phyloP scores from a whole-genome alignment of 2,113 vertebrate genomes.

The Elaphurus davidianus region DNA sequence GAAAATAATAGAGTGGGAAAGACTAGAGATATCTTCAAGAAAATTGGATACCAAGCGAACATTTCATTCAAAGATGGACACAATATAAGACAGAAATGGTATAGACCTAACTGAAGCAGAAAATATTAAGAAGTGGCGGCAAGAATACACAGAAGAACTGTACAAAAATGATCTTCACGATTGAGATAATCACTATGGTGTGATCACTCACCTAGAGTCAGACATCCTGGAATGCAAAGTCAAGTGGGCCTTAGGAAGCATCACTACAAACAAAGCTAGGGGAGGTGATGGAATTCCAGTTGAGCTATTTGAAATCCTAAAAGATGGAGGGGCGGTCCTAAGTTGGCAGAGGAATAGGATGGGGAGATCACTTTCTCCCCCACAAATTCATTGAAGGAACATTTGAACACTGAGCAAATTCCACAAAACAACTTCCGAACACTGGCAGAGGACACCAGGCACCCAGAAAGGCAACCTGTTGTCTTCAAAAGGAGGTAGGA shows the following conservation, averaged over 20 bases:
- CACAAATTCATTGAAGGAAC: neutral
- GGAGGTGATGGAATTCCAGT: neutral
- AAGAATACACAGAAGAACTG: neutral
- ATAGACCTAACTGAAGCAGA: neutral
- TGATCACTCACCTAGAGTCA: neutral
- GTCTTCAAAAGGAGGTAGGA: neutral
- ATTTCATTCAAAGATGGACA: neutral
- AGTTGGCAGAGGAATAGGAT: neutral
- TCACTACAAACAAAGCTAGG: neutral
- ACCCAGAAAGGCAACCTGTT: neutral
- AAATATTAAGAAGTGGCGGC: neutral
- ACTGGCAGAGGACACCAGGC: neutral
- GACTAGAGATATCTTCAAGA: neutral
- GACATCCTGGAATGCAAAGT: neutral
- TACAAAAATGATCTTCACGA: rapidly evolving
- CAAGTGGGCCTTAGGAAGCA: neutral
- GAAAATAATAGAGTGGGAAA: neutral
- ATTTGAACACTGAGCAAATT: neutral
- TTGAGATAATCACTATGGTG: neutral
- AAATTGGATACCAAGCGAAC: neutral
- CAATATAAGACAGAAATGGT: neutral
- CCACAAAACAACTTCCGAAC: neutral
- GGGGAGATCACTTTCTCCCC: neutral
- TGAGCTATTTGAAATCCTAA: neutral
- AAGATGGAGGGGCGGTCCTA: neutral